A percentile compares a stretch with the other conserved stretches of the same genome.
Conservation (phyloP, 2,888 invertebrate genomes). For the Trichacis sp. region DNA sequence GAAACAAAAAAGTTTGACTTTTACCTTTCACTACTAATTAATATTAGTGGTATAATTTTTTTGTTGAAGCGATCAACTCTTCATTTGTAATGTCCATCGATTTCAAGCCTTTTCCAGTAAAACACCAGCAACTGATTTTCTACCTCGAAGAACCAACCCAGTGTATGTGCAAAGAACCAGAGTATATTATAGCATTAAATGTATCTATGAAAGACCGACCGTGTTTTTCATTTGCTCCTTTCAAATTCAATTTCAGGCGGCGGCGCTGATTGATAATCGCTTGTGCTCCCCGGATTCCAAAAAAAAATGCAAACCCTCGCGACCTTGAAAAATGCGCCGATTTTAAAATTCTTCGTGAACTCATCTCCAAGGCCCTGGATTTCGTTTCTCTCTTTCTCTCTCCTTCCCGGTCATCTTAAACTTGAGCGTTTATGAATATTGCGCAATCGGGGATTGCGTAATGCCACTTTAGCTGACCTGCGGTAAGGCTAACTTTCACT, state of each 20-base stretch:
- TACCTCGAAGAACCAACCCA: no score
- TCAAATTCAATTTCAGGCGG: neutral
- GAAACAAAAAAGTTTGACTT: no score
- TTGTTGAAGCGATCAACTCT: no score
- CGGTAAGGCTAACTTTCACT: slow-evolving; percentile 61
- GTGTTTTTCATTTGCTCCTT: slow-evolving; percentile 8
- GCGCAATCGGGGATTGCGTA: slow-evolving; percentile 57
- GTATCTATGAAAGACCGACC: neutral
- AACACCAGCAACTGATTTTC: no score
- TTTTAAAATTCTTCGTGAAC: no score
- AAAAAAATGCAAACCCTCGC: neutral
- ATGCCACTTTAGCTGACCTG: slow-evolving; percentile 51
- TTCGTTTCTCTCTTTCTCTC: slow-evolving; percentile 6
- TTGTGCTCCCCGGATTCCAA: neutral
- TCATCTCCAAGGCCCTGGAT: no score
- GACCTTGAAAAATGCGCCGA: no score
- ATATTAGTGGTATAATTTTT: no score
- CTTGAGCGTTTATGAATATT: slow-evolving; percentile 55
- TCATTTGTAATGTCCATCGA: no score
- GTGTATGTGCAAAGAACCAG: no score
- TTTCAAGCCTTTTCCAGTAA: no score
- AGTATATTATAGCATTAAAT: slow-evolving; percentile 1
- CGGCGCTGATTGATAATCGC: neutral
- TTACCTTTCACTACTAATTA: no score
- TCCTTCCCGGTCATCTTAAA: slow-evolving; percentile 29